Conservation (phyloP, 2,888 invertebrate species). For the Cheilosia impressa region DNA sequence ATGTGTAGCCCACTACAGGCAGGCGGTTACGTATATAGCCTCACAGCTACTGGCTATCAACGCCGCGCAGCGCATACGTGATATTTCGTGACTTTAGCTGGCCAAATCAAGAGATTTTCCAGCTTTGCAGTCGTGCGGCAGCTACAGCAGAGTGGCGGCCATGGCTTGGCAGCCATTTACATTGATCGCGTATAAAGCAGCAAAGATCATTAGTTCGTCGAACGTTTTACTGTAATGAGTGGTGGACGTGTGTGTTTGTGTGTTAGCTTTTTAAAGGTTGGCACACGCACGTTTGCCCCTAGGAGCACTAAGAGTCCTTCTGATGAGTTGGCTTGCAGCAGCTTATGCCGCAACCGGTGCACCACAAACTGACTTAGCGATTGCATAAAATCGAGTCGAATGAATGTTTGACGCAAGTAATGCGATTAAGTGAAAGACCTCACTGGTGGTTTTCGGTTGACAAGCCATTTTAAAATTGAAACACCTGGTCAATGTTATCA, state of each 20-base stretch:
- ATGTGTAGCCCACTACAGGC: slow-evolving; percentile 54
- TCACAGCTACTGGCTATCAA: slow-evolving; percentile 34
- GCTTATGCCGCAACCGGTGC: not conserved
- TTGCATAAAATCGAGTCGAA: not conserved
- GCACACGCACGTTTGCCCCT: slow-evolving; percentile 27
- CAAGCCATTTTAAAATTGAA: too few relatives aligned
- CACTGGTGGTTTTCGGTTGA: too few relatives aligned
- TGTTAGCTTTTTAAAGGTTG: not conserved
- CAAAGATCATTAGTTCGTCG: slow-evolving; percentile 65
- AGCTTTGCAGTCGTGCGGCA: slow-evolving; percentile 47
- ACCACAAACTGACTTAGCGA: not conserved
- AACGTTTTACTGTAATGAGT: slow-evolving; percentile 55
- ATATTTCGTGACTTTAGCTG: slow-evolving; percentile 66
- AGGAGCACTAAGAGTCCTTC: not conserved
- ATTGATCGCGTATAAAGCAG: slow-evolving; percentile 65
- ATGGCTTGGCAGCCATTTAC: slow-evolving; percentile 52
- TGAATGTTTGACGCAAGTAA: not conserved
- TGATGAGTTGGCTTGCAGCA: not conserved
- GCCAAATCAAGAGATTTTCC: slow-evolving; percentile 66
- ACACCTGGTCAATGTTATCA: too few relatives aligned
- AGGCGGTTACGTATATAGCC: slow-evolving; percentile 42
- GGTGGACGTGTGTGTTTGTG: slow-evolving; percentile 29
- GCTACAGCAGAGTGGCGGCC: slow-evolving; percentile 23
- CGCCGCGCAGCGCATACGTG: slow-evolving; percentile 42
- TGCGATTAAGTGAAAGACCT: not conserved